Conservation (phyloP, 2,113 vertebrate species). For the Epinephelus moara region DNA sequence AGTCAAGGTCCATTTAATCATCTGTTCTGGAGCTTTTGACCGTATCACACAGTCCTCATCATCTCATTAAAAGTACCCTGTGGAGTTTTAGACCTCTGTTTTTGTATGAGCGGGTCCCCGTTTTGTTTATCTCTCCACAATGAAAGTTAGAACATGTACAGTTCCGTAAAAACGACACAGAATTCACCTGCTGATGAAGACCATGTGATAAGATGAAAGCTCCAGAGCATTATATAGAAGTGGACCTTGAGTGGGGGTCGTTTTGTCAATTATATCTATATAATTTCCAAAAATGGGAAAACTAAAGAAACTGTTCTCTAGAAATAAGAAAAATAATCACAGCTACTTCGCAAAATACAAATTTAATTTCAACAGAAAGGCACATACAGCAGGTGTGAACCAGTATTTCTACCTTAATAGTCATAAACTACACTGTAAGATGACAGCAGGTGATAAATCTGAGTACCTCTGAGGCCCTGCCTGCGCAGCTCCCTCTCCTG, state of each 20-base stretch:
- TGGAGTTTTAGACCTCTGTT: too few relatives aligned
- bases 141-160: not conserved
- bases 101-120: too few relatives aligned
- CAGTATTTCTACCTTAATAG: not conserved
- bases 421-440: not conserved
- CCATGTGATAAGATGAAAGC: not conserved
- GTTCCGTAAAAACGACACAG: not conserved
- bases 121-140: too few relatives aligned
- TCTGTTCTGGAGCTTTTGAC: not conserved
- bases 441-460: not conserved
- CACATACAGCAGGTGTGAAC: not conserved
- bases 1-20: not conserved
- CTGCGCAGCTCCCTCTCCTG: conserved; percentile 93
- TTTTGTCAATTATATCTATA: too few relatives aligned
- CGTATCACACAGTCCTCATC: not conserved
- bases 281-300: too few relatives aligned
- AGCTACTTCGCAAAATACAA: too few relatives aligned
- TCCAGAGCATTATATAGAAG: not conserved
- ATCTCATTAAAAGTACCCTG: not conserved
- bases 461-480: conserved; percentile 90
- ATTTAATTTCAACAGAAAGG: too few relatives aligned
- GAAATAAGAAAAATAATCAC: too few relatives aligned
- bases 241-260: too few relatives aligned
- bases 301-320: too few relatives aligned
- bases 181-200: not conserved